Base-by-base conservation (phyloP, 2,888 invertebrate genomes). In the Agrotis ipsilon region DNA sequence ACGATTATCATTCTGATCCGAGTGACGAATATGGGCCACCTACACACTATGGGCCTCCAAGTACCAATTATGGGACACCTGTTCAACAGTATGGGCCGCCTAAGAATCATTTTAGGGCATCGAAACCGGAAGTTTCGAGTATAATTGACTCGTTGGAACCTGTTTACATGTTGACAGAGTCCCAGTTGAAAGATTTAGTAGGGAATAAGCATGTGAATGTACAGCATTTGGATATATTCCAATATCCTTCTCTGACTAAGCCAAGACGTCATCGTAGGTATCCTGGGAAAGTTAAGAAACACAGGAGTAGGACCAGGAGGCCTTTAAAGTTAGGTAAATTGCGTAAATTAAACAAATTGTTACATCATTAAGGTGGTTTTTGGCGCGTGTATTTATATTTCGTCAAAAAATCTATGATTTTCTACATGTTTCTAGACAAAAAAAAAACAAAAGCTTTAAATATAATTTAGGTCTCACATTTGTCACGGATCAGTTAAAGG, bases 81-180 rank as follows among this genome's bases (percentile, higher is more conserved):
- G n/a, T 45, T 14, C 52, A 51, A 0, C 54, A 64, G 18, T 84
- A 84, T 59, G 79, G 75, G 0, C 19, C 57, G 19, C 73, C 72
- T n/a, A 73, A 75, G 45, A 24, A 24, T 7, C 45, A 80, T 2
- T 74, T 9, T 24, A 49, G 19, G 16, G 80, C 24, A 7, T 54
- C 59, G 1, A 77, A 63, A 55, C 75, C 65, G 43, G 76, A 82
- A 19, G 49, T 75, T n/a, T 72, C 80, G 11, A 79, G 72, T 9
- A 24, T 86, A 0, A 64, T 87, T 6, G 79, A 81, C 32, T 77
- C 86, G 0, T 76, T 92, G 24, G 95, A 96, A 80, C 95, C 96
- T 0, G 90, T 96, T 0, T 96, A 95, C 60, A 90, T 96, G 89
- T 72, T 96, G 14, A 94, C 95, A 0, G 91, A 93, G 70, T 87